phyloP scores from a whole-genome alignment of 2,888 invertebrate species.

The Perizoma affinitatum region DNA sequence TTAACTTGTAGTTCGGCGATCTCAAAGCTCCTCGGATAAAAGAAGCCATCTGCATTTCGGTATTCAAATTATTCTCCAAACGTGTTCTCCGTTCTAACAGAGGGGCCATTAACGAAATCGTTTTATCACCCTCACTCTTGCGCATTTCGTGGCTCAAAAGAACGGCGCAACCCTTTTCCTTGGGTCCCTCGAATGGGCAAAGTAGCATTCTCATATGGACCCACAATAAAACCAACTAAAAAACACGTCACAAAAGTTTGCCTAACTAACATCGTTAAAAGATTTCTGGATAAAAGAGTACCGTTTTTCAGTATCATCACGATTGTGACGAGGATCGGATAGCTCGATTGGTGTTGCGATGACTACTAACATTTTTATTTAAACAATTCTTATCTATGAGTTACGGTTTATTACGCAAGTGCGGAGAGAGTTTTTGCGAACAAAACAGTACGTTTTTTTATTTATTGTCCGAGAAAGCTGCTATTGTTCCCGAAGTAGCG shows the following conservation, averaged over 20 bases:
- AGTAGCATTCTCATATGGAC: slow-evolving; percentile 77
- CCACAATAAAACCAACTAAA: slow-evolving; percentile 76
- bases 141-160: slow-evolving; percentile 59
- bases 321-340: slow-evolving; percentile 80
- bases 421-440: slow-evolving; percentile 72
- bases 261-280: slow-evolving; percentile 83
- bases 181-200: slow-evolving; percentile 63
- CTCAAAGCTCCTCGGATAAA: slow-evolving; percentile 72
- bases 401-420: slow-evolving; percentile 60
- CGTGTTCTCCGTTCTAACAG: slow-evolving; percentile 72
- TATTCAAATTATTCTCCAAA: slow-evolving; percentile 83
- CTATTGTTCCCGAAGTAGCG: slow-evolving; percentile 67
- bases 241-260: slow-evolving; percentile 82
- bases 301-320: slow-evolving; percentile 82
- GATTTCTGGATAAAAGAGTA: slow-evolving; percentile 83
- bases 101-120: slow-evolving; percentile 59
- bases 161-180: slow-evolving; percentile 68
- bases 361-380: slow-evolving; percentile 48
- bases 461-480: slow-evolving; percentile 74
- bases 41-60: slow-evolving; percentile 83
- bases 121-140: slow-evolving; percentile 79
- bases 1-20: slow-evolving; percentile 81
- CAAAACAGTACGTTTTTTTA: slow-evolving; percentile 68
- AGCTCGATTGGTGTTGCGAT: slow-evolving; percentile 67
- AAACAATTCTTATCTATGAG: slow-evolving; percentile 44